Base-by-base conservation (phyloP, 2,888 invertebrate genomes). In the Diloba caeruleocephala region DNA sequence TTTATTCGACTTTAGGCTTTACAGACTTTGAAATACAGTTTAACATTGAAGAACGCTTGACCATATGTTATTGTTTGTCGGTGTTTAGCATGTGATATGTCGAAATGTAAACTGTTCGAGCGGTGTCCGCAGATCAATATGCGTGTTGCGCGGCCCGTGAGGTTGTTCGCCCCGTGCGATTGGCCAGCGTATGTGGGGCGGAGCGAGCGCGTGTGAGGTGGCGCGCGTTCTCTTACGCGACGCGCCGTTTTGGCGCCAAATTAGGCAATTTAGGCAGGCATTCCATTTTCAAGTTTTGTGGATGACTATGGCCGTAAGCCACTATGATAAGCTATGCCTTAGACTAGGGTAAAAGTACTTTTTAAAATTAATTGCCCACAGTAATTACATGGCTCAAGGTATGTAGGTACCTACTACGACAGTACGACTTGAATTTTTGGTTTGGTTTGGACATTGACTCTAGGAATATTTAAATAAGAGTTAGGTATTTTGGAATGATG, bases 41-140 rank as follows among this genome's bases (percentile, higher is more conserved):
- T 13, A 68, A 71, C 67, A 74, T 82, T 0, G 37, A 9, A 19
- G 71, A 59, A 4, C 2, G 1, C 13, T 9, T 26, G 12, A 46
- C 62, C 87, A 87, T 85, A 86, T 89, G 87, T 90, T 90, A 90
- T 92, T 92, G 91, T 92, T 92, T 90, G 90, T 84, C 88, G 84
- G 85, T 91, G 90, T 91, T 92, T 91, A 90, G 90, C 87, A 85
- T 90, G 92, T 91, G 93, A 92, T 92, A 92, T 92, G 92, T 92
- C 92, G 92, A 92, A 92, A 90, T 87, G 90, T 91, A 89, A 90
- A 89, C 90, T 88, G 87, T 89, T 90, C 85, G 88, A 88, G 88
- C 89, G 83, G 79, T 85, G 89, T 91, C 92, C 90, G 87, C 92
- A 93, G 93, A 93, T 93, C 94, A 92, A 94, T 93, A 94, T 93